These are phyloP conservation scores for Apistogramma diplotaenia DNA, from an alignment of 2,113 vertebrate species.

Conservation along the genomic window DNA sequence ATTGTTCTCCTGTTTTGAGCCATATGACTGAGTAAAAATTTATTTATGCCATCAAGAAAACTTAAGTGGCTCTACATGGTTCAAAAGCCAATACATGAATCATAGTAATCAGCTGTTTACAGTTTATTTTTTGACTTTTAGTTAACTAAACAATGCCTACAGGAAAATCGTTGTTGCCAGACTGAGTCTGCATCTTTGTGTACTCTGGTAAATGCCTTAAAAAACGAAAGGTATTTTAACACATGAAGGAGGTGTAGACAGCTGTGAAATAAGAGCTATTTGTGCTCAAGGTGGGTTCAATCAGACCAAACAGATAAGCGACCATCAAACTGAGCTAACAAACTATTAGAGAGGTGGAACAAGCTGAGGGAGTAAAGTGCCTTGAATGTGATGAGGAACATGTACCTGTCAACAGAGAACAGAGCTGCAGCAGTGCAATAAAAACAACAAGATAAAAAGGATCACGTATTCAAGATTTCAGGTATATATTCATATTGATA, in stretches of 20 bases:
- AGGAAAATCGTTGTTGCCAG: neutral
- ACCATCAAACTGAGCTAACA: conserved; percentile 9
- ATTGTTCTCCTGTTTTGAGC: neutral
- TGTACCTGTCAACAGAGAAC: conserved; percentile 13
- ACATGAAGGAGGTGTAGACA: neutral
- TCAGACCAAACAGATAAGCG: conserved; percentile 10
- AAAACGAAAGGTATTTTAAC: conserved; percentile 7
- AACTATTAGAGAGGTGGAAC: conserved; percentile 7
- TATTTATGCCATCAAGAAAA: too few species aligned
- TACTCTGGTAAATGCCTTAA: neutral
- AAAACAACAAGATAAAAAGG: too few species aligned
- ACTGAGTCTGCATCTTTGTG: neutral
- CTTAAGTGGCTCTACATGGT: neutral
- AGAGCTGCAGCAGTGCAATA: neutral
- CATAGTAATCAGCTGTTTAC: neutral
- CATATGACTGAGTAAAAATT: too few species aligned
- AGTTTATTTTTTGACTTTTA: neutral
- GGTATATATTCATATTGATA: neutral
- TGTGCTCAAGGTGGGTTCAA: conserved; percentile 5
- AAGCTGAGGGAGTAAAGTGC: neutral
- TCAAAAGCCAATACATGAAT: neutral
- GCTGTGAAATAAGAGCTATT: neutral
- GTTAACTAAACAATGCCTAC: neutral
- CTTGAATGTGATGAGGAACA: conserved; percentile 3
- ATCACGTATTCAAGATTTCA: neutral